Evolutionary conservation across 2,113 vertebrate species (phyloP).

Genomic region (Hylia prasina): DNA sequence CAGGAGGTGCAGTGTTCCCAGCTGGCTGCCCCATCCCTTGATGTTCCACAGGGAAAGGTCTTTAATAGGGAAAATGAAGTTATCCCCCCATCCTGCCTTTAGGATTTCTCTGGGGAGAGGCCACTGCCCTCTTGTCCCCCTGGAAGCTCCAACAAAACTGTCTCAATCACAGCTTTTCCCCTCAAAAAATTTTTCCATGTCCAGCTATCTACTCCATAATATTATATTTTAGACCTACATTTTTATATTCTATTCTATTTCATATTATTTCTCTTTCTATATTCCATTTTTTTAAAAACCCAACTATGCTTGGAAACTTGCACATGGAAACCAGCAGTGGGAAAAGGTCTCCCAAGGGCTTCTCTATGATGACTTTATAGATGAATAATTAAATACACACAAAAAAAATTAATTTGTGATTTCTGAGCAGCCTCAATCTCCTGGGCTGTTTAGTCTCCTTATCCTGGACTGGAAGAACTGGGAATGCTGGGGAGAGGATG

Average conservation of each 20-base stretch:
- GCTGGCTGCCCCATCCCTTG: neutral
- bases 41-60: neutral
- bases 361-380: neutral
- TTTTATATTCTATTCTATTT: neutral
- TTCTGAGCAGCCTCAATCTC: neutral
- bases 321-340: neutral
- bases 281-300: neutral
- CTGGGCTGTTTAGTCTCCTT: neutral
- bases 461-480: neutral
- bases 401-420: neutral
- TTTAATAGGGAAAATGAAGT: neutral
- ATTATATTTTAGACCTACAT: neutral
- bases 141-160: neutral
- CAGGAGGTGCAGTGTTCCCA: neutral
- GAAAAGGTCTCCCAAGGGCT: neutral
- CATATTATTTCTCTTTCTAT: neutral
- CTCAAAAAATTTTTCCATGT: rapidly evolving
- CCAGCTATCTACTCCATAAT: neutral
- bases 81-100: neutral
- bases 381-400: neutral
- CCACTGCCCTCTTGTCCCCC: neutral
- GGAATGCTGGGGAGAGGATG: neutral
- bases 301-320: neutral
- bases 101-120: too few species aligned
- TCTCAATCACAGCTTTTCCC: neutral